Evolutionary conservation across 2,888 invertebrate genomes (phyloP).

Genomic region (Zootermopsis nevadensis): DNA sequence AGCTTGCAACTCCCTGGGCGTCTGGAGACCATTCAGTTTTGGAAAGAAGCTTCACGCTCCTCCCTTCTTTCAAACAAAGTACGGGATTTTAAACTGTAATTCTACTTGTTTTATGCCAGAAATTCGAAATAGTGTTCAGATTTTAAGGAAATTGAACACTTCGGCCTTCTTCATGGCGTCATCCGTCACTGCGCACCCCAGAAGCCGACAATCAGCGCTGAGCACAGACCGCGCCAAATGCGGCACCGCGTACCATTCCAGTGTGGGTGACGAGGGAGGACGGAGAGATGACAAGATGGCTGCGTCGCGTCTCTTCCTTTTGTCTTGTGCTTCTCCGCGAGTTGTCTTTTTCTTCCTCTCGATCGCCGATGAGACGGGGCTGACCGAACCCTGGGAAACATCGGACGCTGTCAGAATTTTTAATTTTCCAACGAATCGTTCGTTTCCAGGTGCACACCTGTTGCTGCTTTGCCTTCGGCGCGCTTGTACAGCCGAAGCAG

Average conservation of each 20-base stretch:
- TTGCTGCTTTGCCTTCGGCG: neutral
- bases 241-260: neutral
- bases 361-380: constrained; percentile 19
- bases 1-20: neutral
- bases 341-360: neutral
- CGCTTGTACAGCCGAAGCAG: neutral
- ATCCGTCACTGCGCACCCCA: too few species aligned
- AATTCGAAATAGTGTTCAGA: too few species aligned
- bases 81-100: too few species aligned
- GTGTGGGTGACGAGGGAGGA: neutral
- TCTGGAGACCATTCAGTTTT: neutral
- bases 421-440: constrained; percentile 37
- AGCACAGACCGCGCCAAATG: neutral
- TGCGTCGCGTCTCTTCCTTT: neutral
- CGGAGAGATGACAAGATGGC: neutral
- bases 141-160: too few species aligned
- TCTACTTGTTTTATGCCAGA: too few species aligned
- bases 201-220: too few species aligned
- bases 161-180: too few species aligned
- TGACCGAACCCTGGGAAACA: constrained; percentile 38
- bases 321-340: neutral
- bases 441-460: constrained; percentile 30
- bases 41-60: neutral
- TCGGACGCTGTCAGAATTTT: constrained; percentile 34
- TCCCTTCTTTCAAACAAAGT: too few species aligned